Conservation (phyloP, 2,113 vertebrate genomes). For the Eudyptes chrysolophus region DNA sequence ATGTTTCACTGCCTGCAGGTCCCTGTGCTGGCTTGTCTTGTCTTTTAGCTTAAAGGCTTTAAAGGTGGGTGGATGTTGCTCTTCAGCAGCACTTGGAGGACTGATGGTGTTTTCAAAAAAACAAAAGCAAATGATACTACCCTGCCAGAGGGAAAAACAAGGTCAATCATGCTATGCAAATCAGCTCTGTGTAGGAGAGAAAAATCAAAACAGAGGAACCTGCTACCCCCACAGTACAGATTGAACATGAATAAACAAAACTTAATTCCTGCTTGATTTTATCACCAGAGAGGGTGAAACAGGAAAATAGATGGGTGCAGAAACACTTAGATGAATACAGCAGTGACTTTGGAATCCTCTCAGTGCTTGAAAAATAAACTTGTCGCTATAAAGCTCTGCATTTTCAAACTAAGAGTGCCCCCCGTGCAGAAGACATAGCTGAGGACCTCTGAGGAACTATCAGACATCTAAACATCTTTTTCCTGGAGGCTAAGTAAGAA, state of each 20-base stretch:
- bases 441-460: background rate
- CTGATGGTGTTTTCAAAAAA: background rate
- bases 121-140: background rate
- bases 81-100: slow-evolving; percentile 38
- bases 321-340: background rate
- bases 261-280: slow-evolving; percentile 49
- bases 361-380: background rate
- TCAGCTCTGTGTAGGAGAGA: slow-evolving; percentile 18
- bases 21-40: background rate
- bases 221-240: background rate
- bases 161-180: slow-evolving; percentile 62
- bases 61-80: background rate
- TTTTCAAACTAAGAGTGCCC: background rate
- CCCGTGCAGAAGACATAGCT: background rate
- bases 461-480: background rate
- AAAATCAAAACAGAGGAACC: slow-evolving; percentile 55
- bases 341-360: slow-evolving; percentile 10
- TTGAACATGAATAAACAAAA: slow-evolving; percentile 51
- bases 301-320: background rate
- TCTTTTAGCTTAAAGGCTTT: background rate
- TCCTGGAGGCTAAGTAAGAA: background rate
- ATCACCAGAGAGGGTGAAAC: background rate
- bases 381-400: background rate
- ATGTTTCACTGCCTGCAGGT: background rate
- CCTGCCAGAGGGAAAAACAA: slow-evolving; percentile 31